Conservation (phyloP, 2,888 invertebrate species). For the Hydropsyche betteni region DNA sequence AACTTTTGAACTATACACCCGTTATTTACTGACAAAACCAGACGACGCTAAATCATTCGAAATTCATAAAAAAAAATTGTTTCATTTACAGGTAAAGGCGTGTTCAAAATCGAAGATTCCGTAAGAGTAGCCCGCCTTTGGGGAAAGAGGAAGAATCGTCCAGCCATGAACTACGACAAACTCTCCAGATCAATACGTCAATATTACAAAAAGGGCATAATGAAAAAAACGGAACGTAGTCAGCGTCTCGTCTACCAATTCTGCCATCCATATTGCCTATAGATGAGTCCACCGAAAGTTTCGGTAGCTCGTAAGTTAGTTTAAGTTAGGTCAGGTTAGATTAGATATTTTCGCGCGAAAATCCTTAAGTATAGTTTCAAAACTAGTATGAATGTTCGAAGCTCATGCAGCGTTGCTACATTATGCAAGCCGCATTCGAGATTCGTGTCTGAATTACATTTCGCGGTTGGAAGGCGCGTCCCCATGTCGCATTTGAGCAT, state of each 20-base stretch:
- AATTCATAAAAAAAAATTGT: neutral
- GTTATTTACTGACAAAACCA: too few relatives aligned
- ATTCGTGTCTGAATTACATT: constrained; percentile 21
- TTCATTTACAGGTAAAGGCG: constrained; percentile 73
- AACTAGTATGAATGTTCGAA: constrained; percentile 15
- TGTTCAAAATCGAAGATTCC: constrained; percentile 99
- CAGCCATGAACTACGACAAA: constrained; percentile 99
- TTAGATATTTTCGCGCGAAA: constrained; percentile 28
- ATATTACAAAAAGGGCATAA: constrained; percentile 99
- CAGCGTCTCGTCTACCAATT: constrained; percentile 99
- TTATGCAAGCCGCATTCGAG: constrained; percentile 44
- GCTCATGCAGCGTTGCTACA: constrained; percentile 46
- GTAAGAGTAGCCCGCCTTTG: constrained; percentile 96
- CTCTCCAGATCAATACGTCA: constrained; percentile 96
- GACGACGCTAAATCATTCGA: too few relatives aligned
- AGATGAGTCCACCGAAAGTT: neutral
- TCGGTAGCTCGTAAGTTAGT: too few relatives aligned
- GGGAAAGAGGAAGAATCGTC: constrained; percentile 98
- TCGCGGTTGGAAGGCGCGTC: constrained; percentile 14
- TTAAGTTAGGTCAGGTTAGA: neutral
- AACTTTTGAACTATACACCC: too few relatives aligned
- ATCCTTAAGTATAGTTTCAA: neutral
- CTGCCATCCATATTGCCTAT: constrained; percentile 89
- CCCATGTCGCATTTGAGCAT: constrained; percentile 43
- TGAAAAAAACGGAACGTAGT: constrained; percentile 98